Evolutionary conservation across 2,888 invertebrate species (phyloP).

Genomic region (Xestia ashworthii): DNA sequence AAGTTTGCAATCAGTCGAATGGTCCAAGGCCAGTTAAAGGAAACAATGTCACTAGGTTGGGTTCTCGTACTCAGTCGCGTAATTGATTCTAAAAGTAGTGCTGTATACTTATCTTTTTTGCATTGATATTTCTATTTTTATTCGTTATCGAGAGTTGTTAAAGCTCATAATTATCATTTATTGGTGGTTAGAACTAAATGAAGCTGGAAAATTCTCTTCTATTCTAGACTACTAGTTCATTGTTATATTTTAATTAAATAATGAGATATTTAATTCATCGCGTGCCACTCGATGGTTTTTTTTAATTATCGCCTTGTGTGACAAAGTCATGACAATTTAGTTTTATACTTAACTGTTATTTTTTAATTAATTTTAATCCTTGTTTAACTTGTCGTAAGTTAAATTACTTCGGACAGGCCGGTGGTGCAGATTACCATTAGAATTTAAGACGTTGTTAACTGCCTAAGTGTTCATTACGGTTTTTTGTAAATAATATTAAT

Average conservation of each 20-base stretch:
- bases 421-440: slow-evolving; percentile 91
- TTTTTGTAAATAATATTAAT: slow-evolving; percentile 57
- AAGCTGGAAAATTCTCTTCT: not conserved
- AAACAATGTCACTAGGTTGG: slow-evolving; percentile 5
- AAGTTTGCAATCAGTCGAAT: not conserved
- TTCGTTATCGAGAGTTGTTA: not conserved
- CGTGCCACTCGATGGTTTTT: slow-evolving; percentile 7
- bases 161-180: not conserved
- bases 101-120: not conserved
- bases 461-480: slow-evolving; percentile 84
- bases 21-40: not conserved
- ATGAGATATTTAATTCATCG: slow-evolving; percentile 18
- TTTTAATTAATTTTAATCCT: slow-evolving; percentile 51
- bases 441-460: slow-evolving; percentile 79
- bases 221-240: not conserved
- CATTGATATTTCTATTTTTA: not conserved
- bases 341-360: slow-evolving; percentile 19
- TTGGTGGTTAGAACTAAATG: not conserved
- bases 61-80: slow-evolving; percentile 9
- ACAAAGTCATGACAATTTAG: slow-evolving; percentile 44
- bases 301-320: slow-evolving; percentile 1
- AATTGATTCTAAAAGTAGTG: not conserved
- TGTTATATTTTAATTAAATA: not conserved
- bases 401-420: slow-evolving; percentile 81
- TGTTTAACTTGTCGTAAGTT: slow-evolving; percentile 58